Evolutionary conservation across 2,797 vertebrate genomes (phyloP), one percentile per base, ranked within the genome.

Genomic region (Pipistrellus nathusii): DNA sequence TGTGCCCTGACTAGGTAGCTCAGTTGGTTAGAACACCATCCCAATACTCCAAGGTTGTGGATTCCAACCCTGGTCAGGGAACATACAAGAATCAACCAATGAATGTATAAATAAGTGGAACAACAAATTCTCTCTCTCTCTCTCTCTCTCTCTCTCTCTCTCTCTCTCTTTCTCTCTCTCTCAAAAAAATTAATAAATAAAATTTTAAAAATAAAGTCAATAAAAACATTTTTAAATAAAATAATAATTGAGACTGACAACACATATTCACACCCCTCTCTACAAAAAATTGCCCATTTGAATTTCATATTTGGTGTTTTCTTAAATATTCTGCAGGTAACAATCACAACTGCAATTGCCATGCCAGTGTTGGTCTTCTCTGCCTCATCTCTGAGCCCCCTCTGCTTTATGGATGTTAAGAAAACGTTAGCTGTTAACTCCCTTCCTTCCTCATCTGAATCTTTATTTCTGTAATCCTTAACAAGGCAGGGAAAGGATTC

Each of bases 391-490:
- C 78, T 44, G 83, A 78, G 51, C 38, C 85, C 32, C 35, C 62
- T 68, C 95, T 90, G 51, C 25, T 83, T 80, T 17, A 71, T 5
- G 11, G 12, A 17, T 38, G 25, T 88, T 55, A 90, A 76, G n/a
- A n/a, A 80, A 95, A 94, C 8, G 3, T 68, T n/a, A 55, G 14
- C 80, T 55, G 73, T n/a, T 87, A 83, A 46, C n/a, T 86, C 38
- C 8, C 62, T 85, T 88, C 57, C 83, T 88, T 72, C 41, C 86
- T 72, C 25, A 53, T 80, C 48, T n/a, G 9, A 51, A 21, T 75
- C 64, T 91, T 93, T 46, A 44, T 68, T 87, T 91, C 72, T 71
- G 30, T 90, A 35, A 68, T 53, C 10, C 51, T 90, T 30, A 85
- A 14, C 68, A 9, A 41, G 21, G 44, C 76, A 1, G 10, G 35